Evolutionary conservation across 2,113 vertebrate species (phyloP).

Genomic region (Micronycteris hirsuta): DNA sequence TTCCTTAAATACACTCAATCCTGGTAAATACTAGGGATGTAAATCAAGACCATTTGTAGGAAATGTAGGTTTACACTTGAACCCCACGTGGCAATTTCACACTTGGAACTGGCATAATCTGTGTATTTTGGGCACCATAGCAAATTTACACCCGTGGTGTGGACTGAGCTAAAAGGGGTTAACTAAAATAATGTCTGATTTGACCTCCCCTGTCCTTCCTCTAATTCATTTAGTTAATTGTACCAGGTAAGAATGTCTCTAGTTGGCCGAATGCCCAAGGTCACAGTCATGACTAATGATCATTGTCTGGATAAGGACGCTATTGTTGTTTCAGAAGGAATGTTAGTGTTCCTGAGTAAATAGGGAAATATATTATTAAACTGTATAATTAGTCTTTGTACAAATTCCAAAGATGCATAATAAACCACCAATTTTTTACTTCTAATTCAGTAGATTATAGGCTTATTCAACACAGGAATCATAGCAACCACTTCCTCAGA

Average conservation of each 20-base stretch:
- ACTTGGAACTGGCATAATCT: neutral
- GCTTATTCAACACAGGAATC: neutral
- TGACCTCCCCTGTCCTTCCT: neutral
- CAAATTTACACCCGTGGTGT: neutral
- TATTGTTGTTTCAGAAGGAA: slow-evolving; percentile 32
- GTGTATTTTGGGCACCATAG: neutral
- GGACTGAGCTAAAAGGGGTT: neutral
- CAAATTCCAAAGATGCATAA: neutral
- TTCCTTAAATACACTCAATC: neutral
- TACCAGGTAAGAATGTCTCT: slow-evolving; percentile 6
- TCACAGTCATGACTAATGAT: neutral
- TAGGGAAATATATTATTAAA: neutral
- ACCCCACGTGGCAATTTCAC: neutral
- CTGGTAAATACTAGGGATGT: neutral
- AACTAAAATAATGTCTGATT: neutral
- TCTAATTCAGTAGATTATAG: neutral
- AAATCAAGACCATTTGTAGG: neutral
- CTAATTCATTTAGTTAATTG: slow-evolving; percentile 5
- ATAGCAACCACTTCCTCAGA: neutral
- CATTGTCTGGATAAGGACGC: neutral
- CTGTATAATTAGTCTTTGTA: neutral
- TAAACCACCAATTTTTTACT: neutral
- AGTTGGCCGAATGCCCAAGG: neutral
- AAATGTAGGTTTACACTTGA: neutral
- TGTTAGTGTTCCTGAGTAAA: neutral